phyloP scores from a whole-genome alignment of 2,888 invertebrate species.

The Pelosia muscerda region DNA sequence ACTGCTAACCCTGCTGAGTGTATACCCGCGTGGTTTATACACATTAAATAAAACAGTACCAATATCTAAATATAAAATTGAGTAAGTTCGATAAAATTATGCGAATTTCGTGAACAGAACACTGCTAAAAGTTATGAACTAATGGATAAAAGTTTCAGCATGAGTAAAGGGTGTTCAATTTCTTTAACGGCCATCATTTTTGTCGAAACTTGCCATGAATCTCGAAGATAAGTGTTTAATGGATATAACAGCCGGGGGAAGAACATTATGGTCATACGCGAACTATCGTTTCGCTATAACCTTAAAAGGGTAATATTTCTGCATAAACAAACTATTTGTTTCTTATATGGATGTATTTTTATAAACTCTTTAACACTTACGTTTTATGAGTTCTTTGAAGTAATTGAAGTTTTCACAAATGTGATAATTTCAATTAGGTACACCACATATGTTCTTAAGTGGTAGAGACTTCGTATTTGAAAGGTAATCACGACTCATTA shows the following conservation, averaged over 20 bases:
- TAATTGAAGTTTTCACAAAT: no score
- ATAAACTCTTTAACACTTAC: constrained; percentile 40
- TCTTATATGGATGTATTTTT: constrained; percentile 52
- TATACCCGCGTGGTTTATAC: no score
- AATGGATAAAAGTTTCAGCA: constrained; percentile 66
- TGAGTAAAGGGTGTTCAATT: constrained; percentile 78
- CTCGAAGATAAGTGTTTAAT: constrained; percentile 81
- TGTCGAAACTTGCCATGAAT: constrained; percentile 75
- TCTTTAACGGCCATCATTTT: constrained; percentile 80
- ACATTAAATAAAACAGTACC: neutral
- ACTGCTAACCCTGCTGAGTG: no score
- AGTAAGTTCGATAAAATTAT: constrained; percentile 12
- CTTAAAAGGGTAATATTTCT: constrained; percentile 66
- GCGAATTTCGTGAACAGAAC: constrained; percentile 21
- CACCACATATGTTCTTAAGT: constrained; percentile 5
- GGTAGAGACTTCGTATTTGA: neutral
- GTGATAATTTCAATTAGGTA: no score
- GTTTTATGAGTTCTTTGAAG: constrained; percentile 37
- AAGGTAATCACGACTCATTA: no score
- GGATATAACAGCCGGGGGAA: constrained; percentile 73
- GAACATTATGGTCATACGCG: constrained; percentile 73
- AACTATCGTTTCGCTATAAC: constrained; percentile 71
- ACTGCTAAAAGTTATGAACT: constrained; percentile 54
- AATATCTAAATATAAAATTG: neutral
- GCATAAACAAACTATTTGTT: constrained; percentile 69